phyloP scores from a whole-genome alignment of 2,797 vertebrate genomes.

The Tapirus indicus region DNA sequence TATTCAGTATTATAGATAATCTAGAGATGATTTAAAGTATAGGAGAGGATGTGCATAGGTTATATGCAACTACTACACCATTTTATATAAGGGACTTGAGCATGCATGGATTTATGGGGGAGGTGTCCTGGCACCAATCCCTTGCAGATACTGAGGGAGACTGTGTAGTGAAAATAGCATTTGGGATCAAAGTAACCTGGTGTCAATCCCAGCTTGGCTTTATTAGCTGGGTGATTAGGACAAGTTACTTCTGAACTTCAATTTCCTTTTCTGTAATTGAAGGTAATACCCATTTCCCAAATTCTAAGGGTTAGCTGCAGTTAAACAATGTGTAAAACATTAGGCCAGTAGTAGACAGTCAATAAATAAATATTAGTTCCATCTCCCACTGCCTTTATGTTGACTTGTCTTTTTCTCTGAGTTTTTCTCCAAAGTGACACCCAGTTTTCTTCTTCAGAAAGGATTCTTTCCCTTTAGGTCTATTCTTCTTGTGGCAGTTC shows the following conservation, averaged over 20 bases:
- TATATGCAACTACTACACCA: too few species aligned
- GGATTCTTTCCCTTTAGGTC: background rate
- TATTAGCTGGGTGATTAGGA: background rate
- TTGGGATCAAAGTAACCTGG: background rate
- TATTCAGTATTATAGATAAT: too few species aligned
- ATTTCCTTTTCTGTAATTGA: background rate
- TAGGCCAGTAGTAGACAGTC: background rate
- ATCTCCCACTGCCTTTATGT: background rate
- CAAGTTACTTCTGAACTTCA: background rate
- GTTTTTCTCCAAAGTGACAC: conserved; percentile 23
- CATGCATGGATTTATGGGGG: too few species aligned
- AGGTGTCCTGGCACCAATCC: too few species aligned
- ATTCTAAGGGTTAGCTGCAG: background rate
- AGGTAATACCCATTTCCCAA: background rate
- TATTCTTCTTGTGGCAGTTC: background rate
- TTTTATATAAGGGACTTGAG: too few species aligned
- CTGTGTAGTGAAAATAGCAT: background rate
- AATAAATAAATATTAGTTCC: background rate
- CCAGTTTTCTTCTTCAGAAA: background rate
- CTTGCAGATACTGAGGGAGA: too few species aligned
- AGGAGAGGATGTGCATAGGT: too few species aligned
- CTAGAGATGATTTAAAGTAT: too few species aligned
- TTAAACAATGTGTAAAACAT: background rate
- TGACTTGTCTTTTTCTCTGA: conserved; percentile 20
- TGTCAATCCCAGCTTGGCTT: background rate